Conservation (phyloP, 53 echinoderm and acorn worm genomes). For the Patiria pectinifera region DNA sequence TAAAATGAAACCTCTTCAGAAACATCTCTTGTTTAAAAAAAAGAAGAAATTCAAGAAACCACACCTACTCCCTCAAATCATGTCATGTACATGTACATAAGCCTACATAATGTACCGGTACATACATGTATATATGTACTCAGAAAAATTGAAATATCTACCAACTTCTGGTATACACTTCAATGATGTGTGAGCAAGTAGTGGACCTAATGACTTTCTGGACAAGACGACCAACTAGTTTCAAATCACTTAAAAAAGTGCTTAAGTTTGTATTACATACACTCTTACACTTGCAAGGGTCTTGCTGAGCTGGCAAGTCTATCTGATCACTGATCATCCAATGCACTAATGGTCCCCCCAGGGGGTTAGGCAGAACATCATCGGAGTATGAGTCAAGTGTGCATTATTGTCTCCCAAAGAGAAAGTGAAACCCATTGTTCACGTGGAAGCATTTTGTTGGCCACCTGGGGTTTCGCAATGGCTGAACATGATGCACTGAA, state of each 20-base stretch:
- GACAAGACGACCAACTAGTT: no score
- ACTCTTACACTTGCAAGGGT: neutral
- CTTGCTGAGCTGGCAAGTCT: constrained; percentile 43
- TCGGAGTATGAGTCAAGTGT: constrained; percentile 20
- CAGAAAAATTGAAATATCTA: no score
- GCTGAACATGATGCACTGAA: neutral
- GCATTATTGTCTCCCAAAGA: neutral
- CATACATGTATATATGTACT: no score
- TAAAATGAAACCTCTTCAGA: no score
- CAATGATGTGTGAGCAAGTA: no score
- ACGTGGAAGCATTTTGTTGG: neutral
- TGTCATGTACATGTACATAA: no score
- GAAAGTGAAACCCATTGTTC: constrained; percentile 42
- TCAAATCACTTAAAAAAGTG: neutral
- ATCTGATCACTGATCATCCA: constrained; percentile 23
- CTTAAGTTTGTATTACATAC: neutral
- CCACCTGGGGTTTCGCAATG: neutral
- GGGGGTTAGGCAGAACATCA: constrained; percentile 4
- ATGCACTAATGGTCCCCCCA: constrained; percentile 4
- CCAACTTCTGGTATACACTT: no score
- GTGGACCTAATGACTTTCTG: no score
- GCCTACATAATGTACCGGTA: no score
- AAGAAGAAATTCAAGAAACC: no score
- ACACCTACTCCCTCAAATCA: no score
- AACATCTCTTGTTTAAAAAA: no score